These are phyloP conservation scores for Drosophila nr. fundita DNA, from an alignment of 2,888 invertebrate genomes.

Conservation along the genomic window DNA sequence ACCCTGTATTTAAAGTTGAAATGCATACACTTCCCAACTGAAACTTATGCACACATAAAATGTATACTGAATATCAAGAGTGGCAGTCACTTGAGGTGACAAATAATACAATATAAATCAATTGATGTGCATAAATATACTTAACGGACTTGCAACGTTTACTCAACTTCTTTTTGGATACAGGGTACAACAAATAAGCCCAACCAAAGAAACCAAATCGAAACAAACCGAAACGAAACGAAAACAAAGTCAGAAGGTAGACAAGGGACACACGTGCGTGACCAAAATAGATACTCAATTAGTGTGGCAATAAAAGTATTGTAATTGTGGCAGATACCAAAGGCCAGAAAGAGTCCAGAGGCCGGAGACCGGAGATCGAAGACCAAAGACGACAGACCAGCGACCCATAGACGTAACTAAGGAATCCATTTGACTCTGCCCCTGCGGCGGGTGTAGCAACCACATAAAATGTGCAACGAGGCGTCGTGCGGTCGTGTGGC, in stretches of 20 bases:
- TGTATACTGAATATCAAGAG: background rate
- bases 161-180: too few relatives aligned
- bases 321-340: slow-evolving; percentile 60
- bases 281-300: slow-evolving; percentile 75
- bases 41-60: background rate
- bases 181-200: slow-evolving; percentile 26
- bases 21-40: background rate
- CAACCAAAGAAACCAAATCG: slow-evolving; percentile 15
- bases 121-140: background rate
- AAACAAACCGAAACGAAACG: background rate
- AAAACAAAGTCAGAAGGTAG: slow-evolving; percentile 20
- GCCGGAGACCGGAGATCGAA: background rate
- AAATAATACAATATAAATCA: background rate
- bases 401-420: background rate
- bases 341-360: background rate
- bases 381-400: background rate
- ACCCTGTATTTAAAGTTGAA: background rate
- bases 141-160: background rate
- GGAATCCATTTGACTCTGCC: slow-evolving; percentile 8
- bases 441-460: slow-evolving; percentile 11
- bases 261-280: slow-evolving; percentile 64
- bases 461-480: slow-evolving; percentile 32
- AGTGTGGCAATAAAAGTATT: slow-evolving; percentile 71
- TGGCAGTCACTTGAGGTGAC: background rate
- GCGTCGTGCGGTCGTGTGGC: slow-evolving; percentile 65